Base-by-base conservation (phyloP, 2,797 vertebrate genomes). In the Nyctalus aviator region DNA sequence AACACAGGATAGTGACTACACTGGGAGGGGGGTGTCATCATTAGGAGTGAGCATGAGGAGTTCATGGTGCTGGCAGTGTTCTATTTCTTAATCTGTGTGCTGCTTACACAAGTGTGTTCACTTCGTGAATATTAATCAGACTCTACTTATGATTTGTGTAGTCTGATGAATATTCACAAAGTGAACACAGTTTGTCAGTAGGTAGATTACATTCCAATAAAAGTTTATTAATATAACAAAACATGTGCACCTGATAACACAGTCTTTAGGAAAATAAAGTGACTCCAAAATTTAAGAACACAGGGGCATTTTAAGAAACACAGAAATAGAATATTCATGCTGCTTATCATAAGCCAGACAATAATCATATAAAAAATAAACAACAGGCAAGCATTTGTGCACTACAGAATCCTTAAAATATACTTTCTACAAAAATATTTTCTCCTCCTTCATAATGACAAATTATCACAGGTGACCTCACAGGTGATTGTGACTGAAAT, bases 361-460 rank as follows among this genome's bases (percentile, higher is more conserved):
- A 66, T 73, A 87, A n/a, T 46, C 15, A 12, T 2, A 25, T 20
- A 35, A 71, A 82, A 15, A 15, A 14, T 83, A 11, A 94, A 55
- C 69, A 92, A 48, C 8, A 27, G 41, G 15, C 9, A 48, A 62
- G 21, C 14, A 41, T 84, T 93, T 84, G n/a, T 37, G 50, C 30
- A n/a, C 5, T 73, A 25, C n/a, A 96, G 21, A 72, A 77, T 50
- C 9, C 50, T 73, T 77, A 76, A 91, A 91, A 71, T 50, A 50
- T 68, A 50, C 76, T 77, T 88, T 18, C 68, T 79, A 55, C 53
- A 76, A 90, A 96, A 94, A 69, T 18, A 50, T 53, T 86, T 90
- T 25, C 12, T 76, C 25, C 25, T 93, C 69, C 59, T 64, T 94
- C 89, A 48, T 84, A 48, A 88, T 50, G 41, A 96, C 59, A 81